Base-by-base conservation (phyloP, 2,113 vertebrate genomes). In the Aptenodytes forsteri region DNA sequence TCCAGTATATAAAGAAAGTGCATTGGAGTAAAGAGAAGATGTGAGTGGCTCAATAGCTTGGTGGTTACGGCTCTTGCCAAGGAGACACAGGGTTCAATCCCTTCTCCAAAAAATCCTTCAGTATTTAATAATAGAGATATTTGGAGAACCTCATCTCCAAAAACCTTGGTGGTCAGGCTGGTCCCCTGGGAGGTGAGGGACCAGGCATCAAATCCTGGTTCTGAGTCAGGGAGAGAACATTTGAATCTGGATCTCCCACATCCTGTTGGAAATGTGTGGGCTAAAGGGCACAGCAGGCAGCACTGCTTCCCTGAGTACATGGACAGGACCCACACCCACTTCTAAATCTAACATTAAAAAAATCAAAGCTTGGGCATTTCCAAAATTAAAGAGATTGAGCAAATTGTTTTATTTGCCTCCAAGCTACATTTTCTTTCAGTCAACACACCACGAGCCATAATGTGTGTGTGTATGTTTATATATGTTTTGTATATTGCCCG, bases 171-270 rank as follows among this genome's bases (percentile, higher is more conserved):
- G 78, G 58, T 91, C 75, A 88, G 66, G 62, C 78, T 6, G 6
- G 82, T 90, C 90, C 47, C 54, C 6, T 54, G 82, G 79, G 92
- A 92, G 34, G 12, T 83, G 40, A 77, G 62, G 23, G 70, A 50
- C 58, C 26, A 83, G 62, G n/a, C 69, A 46, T 83, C 49, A 94
- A 49, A 69, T 72, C 44, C 20, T 14, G 3, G 29, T 80, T 93
- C 92, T 96, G 92, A 93, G 66, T 92, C 92, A 88, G 75, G 46
- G 58, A 72, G 40, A 85, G 78, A 93, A 69, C 14, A 58, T 90
- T 62, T 80, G 36, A 61, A 22, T 93, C 30, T 59, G 13, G 15
- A 69, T 76, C 62, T 94, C 66, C 75, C 78, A 88, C 78, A 77
- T 95, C 75, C 84, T 93, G 70, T 79, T 91, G 70, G 40, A 91